Conservation (phyloP, 2,888 invertebrate genomes). For the Deroplatys truncata region DNA sequence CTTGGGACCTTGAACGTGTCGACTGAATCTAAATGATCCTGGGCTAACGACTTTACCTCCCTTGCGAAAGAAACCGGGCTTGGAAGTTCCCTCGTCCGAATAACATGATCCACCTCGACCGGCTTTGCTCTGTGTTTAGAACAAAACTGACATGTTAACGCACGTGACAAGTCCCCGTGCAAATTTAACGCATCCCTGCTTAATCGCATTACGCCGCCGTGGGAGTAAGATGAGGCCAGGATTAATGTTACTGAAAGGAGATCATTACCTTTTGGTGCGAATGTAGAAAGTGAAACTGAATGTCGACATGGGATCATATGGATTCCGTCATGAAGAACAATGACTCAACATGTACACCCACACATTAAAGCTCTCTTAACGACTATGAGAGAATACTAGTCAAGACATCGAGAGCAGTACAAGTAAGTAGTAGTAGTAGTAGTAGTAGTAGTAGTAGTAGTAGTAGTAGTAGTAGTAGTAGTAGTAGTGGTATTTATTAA, state of each 20-base stretch:
- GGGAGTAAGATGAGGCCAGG: background rate
- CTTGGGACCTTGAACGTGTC: background rate
- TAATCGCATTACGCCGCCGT: background rate
- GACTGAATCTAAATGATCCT: background rate
- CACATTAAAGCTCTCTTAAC: no score
- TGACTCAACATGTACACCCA: no score
- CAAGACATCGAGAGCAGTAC: no score
- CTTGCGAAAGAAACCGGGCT: background rate
- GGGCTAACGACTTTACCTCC: background rate
- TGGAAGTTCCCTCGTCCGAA: background rate
- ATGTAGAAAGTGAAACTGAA: background rate
- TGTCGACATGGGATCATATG: no score
- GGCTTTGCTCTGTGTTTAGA: background rate
- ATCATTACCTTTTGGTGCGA: background rate
- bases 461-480: no score
- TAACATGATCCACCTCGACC: background rate
- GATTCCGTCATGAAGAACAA: no score
- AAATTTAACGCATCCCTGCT: background rate
- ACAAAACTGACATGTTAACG: background rate
- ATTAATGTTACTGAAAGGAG: background rate
- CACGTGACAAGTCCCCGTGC: background rate
- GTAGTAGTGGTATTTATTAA: no score
- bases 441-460: no score
- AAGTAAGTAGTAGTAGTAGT: no score
- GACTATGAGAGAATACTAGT: no score